Percentiles rank a stretch among this genome's conserved stretches.
phyloP scores from a whole-genome alignment of 2,797 vertebrate genomes.

The Rachycentron canadum region DNA sequence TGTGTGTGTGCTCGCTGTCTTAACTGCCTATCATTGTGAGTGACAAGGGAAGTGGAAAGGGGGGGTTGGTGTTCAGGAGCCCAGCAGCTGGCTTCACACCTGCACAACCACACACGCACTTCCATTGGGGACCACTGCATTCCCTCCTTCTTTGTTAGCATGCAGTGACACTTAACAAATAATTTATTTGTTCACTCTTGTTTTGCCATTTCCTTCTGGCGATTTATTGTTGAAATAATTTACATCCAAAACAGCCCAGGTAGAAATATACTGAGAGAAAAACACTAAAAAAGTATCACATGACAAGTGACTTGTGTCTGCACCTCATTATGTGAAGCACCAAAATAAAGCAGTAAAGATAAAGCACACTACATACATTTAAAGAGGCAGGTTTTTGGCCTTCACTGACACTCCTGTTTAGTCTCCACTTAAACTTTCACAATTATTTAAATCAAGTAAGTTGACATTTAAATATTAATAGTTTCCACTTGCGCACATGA shows the following conservation, averaged over 20 bases:
- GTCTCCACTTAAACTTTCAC: slow-evolving; percentile 72
- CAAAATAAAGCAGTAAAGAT: slow-evolving; percentile 44
- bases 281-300: slow-evolving; percentile 30
- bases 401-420: slow-evolving; percentile 55
- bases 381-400: slow-evolving; percentile 58
- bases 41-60: slow-evolving; percentile 70
- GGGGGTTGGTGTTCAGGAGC: slow-evolving; percentile 52
- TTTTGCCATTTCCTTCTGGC: slow-evolving; percentile 68
- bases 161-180: slow-evolving; percentile 72
- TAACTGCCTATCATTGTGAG: slow-evolving; percentile 84
- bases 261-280: slow-evolving; percentile 35
- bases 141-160: slow-evolving; percentile 66
- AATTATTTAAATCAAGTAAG: slow-evolving; percentile 78
- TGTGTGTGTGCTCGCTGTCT: slow-evolving; percentile 56
- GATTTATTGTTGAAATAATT: slow-evolving; percentile 67
- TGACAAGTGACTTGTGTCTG: slow-evolving; percentile 40
- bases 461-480: slow-evolving; percentile 83
- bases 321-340: slow-evolving; percentile 43
- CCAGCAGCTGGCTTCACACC: slow-evolving; percentile 83
- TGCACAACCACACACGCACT: slow-evolving; percentile 74
- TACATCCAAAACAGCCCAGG: slow-evolving; percentile 50
- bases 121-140: slow-evolving; percentile 57
- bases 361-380: slow-evolving; percentile 49
- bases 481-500: slow-evolving; percentile 76
- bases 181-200: slow-evolving; percentile 72